Conservation (phyloP, 2,113 vertebrate species). For the human (Homo sapiens) region GRCh38 chr17:41829501-41830000, state of each 20-base stretch:
- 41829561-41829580: not conserved
- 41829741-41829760: not conserved
- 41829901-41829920: not conserved
- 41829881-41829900: not conserved
- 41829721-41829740: not conserved
- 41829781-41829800: not conserved
- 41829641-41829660: not conserved
- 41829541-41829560: not conserved
- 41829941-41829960: not conserved
- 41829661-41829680: not conserved
- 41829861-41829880: not conserved
- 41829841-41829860: not conserved
- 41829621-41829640: not conserved
- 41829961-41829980: not conserved
- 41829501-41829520: too few relatives aligned
- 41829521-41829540: not conserved
- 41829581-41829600: not conserved
- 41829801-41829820: not conserved
- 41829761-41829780: not conserved
- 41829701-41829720: not conserved
- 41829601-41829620: not conserved
- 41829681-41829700: not conserved
- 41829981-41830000: not conserved
- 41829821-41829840: not conserved
- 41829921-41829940: not conserved